Base-by-base conservation (phyloP, 2,888 invertebrate species). In the Eilema caniola region DNA sequence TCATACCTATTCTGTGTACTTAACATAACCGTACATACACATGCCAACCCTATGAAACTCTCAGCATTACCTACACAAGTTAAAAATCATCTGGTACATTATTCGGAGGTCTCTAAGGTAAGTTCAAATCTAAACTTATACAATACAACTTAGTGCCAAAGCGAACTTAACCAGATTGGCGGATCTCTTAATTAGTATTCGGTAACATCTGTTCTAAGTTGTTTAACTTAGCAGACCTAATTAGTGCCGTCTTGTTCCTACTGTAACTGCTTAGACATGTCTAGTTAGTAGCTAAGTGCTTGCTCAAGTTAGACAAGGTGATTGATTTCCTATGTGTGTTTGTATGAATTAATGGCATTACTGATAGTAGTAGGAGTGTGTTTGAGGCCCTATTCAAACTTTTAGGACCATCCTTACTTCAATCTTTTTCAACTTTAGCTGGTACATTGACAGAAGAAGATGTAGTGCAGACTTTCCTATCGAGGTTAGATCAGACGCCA, bases 161-260 rank as follows among this genome's bases (percentile, higher is more conserved):
- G 89, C 87, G 59, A 83, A 83, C 83, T 85, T 82, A 85, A 78
- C 74, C 70, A 72, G 83, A 80, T 82, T 81, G 83, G 85, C 80
- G 89, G 85, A 87, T 83, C 90, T 86, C 89, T 91, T 91, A 92
- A 91, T 92, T 90, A 91, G 91, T 85, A 85, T 83, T 83, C 85
- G 71, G 84, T 85, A 81, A 77, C 80, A 81, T 82, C 80, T 83
- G 82, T 83, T 83, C 86, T 84, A 89, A 89, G 87, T 90, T 89
- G 89, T 86, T 88, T 80, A 92, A 92, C 90, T 93, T 89, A 86
- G 87, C 86, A 89, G 88, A 91, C 85, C 89, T 91, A 92, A 92
- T 93, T 92, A 93, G 90, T 77, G 71, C 66, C 64, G 83, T 77
- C 87, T 87, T 86, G 86, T 83, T 70, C 66, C n/a, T n/a, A n/a